Evolutionary conservation across 2,797 vertebrate genomes (phyloP).

Genomic region (Alosa sapidissima): DNA sequence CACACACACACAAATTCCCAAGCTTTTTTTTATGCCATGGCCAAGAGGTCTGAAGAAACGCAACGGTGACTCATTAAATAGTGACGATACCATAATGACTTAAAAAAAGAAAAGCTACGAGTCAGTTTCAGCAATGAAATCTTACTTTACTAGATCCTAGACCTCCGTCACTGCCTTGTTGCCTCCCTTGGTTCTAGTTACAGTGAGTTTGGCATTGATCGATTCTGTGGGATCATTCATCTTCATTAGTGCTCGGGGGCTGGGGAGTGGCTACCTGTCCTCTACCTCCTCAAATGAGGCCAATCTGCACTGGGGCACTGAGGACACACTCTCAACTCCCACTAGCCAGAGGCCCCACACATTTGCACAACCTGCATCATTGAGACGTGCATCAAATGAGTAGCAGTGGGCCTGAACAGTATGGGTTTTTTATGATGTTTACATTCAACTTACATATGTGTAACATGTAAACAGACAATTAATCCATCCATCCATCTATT

Average conservation of each 20-base stretch:
- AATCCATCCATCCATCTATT: too few relatives aligned
- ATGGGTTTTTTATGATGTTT: not conserved
- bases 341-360: not conserved
- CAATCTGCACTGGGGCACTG: not conserved
- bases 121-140: not conserved
- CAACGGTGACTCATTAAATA: not conserved
- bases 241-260: conserved; percentile 66
- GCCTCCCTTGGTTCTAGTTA: conserved; percentile 46
- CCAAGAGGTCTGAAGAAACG: not conserved
- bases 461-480: not conserved
- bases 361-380: not conserved
- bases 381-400: not conserved
- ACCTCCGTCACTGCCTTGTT: not conserved
- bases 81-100: not conserved
- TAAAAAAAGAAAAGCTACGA: not conserved
- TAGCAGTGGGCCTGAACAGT: not conserved
- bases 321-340: not conserved
- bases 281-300: not conserved
- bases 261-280: conserved; percentile 44
- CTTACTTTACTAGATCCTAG: not conserved
- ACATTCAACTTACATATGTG: not conserved
- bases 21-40: not conserved
- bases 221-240: conserved; percentile 68
- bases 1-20: not conserved
- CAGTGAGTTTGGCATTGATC: conserved; percentile 64